Percentiles rank a stretch among this genome's conserved stretches.
phyloP scores from a whole-genome alignment of 2,113 vertebrate species.

The Sporophila hypoxantha region DNA sequence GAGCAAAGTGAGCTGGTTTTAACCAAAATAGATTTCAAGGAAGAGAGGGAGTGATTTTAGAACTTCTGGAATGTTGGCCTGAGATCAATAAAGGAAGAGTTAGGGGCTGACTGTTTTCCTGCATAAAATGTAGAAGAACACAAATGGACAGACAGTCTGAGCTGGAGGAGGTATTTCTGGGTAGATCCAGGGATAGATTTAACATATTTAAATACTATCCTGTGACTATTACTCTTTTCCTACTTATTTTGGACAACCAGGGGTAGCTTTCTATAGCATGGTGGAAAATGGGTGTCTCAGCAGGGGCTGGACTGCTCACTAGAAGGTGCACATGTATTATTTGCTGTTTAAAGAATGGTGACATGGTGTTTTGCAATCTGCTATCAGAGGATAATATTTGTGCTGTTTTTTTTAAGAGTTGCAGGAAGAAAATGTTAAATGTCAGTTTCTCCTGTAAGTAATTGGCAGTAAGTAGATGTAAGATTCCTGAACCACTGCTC shows the following conservation, averaged over 20 bases:
- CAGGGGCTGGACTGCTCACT: not conserved
- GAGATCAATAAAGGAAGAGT: not conserved
- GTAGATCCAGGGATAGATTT: not conserved
- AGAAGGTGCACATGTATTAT: not conserved
- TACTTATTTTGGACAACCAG: not conserved
- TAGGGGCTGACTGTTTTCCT: not conserved
- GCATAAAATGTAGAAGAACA: not conserved
- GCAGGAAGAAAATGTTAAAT: not conserved
- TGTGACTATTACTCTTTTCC: not conserved
- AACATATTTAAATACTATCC: not conserved
- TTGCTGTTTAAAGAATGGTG: not conserved
- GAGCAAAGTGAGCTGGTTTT: not conserved
- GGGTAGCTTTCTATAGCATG: not conserved
- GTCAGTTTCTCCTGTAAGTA: not conserved
- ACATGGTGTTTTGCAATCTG: not conserved
- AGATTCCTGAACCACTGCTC: not conserved
- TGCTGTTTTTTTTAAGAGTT: not conserved
- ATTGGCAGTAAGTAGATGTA: not conserved
- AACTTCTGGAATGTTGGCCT: not conserved
- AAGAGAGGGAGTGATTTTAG: not conserved
- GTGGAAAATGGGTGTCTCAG: not conserved
- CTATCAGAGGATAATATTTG: not conserved
- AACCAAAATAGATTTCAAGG: not conserved
- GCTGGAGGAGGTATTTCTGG: not conserved
- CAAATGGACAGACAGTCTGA: not conserved